These are phyloP conservation scores for Clostera curtula DNA, from an alignment of 2,888 invertebrate genomes.

Conservation along the genomic window DNA sequence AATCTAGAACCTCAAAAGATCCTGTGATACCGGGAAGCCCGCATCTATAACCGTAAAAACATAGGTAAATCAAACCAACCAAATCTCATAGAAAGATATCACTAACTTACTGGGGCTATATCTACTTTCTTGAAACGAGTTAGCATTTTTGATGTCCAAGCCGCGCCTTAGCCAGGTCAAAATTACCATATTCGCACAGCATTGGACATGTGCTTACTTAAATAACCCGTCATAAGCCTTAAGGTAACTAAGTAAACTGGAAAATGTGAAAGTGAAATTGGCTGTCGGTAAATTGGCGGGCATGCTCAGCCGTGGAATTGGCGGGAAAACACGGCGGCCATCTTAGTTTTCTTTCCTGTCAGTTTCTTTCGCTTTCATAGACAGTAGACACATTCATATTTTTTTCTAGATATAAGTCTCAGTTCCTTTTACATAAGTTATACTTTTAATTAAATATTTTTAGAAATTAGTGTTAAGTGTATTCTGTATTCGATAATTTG, in stretches of 20 bases:
- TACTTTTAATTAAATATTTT: too few species aligned
- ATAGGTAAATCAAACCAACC: too few species aligned
- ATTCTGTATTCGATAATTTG: too few species aligned
- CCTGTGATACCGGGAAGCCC: too few species aligned
- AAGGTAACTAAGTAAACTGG: slow-evolving; percentile 27
- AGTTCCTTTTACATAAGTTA: too few species aligned
- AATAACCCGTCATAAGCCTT: slow-evolving; percentile 21
- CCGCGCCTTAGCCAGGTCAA: slow-evolving; percentile 31
- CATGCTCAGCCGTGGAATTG: slow-evolving; percentile 46
- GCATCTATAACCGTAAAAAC: too few species aligned
- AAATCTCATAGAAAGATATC: too few species aligned
- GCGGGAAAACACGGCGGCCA: slow-evolving; percentile 29
- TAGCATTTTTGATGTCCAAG: slow-evolving; percentile 28
- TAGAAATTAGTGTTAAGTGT: too few species aligned
- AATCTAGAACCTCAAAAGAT: too few species aligned
- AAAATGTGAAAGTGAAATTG: slow-evolving; percentile 58
- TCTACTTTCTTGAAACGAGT: slow-evolving; percentile 30
- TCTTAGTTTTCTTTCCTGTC: slow-evolving; percentile 52
- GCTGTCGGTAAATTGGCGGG: slow-evolving; percentile 44
- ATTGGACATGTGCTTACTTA: slow-evolving; percentile 20
- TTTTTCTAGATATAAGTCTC: slow-evolving; percentile 5
- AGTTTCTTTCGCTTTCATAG: slow-evolving; percentile 18
- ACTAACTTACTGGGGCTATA: too few species aligned
- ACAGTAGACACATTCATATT: too few species aligned
- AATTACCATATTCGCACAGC: slow-evolving; percentile 31